A percentile compares a stretch with the other conserved stretches of the same genome.
Evolutionary conservation across 2,888 invertebrate species (phyloP).

Genomic region (Acholoe squamosa): DNA sequence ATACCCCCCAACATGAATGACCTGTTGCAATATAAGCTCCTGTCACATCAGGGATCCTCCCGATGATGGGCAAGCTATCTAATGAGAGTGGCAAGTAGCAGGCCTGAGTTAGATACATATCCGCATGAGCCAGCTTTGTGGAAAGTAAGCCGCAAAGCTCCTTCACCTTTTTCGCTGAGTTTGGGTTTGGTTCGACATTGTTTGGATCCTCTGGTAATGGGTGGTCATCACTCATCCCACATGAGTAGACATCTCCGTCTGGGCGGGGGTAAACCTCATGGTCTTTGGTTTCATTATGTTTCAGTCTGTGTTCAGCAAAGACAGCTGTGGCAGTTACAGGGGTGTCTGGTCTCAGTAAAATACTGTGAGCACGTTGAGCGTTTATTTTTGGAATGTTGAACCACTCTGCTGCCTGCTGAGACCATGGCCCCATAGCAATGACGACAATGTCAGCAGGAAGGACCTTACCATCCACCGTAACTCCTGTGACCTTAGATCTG

Average conservation of each 20-base stretch:
- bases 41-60: constrained; percentile 65
- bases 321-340: constrained; percentile 67
- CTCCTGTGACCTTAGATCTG: constrained; percentile 65
- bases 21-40: constrained; percentile 71
- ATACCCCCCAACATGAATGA: constrained; percentile 73
- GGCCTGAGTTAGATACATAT: constrained; percentile 66
- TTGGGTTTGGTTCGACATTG: constrained; percentile 62
- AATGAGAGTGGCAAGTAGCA: constrained; percentile 70
- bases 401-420: constrained; percentile 69
- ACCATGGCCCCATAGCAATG: constrained; percentile 73
- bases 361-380: constrained; percentile 70
- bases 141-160: constrained; percentile 61
- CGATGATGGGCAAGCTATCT: constrained; percentile 70
- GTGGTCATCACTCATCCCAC: constrained; percentile 68
- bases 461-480: constrained; percentile 66
- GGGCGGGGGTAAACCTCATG: constrained; percentile 73
- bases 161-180: constrained; percentile 63
- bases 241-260: constrained; percentile 71
- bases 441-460: constrained; percentile 70
- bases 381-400: constrained; percentile 65
- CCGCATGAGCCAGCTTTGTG: constrained; percentile 62
- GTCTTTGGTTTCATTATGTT: not conserved
- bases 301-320: constrained; percentile 67
- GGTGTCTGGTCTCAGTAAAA: constrained; percentile 52
- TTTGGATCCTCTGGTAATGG: constrained; percentile 68